Evolutionary conservation across 2,113 vertebrate species (phyloP).

Genomic region (Varanus komodoensis): DNA sequence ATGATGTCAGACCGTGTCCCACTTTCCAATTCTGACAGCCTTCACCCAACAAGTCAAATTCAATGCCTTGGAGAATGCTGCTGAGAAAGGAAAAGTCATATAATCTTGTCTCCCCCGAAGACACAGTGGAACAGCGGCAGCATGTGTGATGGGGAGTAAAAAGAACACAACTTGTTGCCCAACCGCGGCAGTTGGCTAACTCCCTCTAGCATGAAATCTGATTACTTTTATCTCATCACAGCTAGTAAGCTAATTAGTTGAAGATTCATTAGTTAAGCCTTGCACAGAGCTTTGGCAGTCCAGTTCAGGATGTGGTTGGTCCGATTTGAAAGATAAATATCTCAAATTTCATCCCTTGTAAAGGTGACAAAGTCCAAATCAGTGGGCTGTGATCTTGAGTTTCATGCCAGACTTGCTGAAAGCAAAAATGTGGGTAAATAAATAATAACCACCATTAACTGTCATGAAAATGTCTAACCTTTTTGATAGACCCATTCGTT

Average conservation of each 20-base stretch:
- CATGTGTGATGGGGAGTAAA: background rate
- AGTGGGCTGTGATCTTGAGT: background rate
- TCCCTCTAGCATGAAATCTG: conserved; percentile 23
- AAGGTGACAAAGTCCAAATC: background rate
- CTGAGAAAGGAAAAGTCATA: conserved; percentile 1
- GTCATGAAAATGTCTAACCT: conserved; percentile 29
- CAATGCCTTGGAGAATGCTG: background rate
- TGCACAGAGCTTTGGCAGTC: conserved; percentile 1
- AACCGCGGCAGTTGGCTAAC: background rate
- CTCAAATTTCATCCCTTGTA: background rate
- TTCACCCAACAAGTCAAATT: background rate
- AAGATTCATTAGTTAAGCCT: conserved; percentile 25
- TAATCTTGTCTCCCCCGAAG: background rate
- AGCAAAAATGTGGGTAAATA: conserved; percentile 26
- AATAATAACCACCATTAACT: conserved; percentile 21
- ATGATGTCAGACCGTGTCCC: background rate
- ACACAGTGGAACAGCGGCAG: background rate
- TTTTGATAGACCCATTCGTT: conserved; percentile 20
- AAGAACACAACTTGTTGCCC: background rate
- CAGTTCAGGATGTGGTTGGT: background rate
- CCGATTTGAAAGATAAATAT: too few relatives aligned
- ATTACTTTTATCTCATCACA: conserved; percentile 28
- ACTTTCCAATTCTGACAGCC: background rate
- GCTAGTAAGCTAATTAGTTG: conserved; percentile 35
- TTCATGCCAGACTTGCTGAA: conserved; percentile 1